Evolutionary conservation across 2,113 vertebrate species (phyloP).

Genomic region (Cathartes aura): DNA sequence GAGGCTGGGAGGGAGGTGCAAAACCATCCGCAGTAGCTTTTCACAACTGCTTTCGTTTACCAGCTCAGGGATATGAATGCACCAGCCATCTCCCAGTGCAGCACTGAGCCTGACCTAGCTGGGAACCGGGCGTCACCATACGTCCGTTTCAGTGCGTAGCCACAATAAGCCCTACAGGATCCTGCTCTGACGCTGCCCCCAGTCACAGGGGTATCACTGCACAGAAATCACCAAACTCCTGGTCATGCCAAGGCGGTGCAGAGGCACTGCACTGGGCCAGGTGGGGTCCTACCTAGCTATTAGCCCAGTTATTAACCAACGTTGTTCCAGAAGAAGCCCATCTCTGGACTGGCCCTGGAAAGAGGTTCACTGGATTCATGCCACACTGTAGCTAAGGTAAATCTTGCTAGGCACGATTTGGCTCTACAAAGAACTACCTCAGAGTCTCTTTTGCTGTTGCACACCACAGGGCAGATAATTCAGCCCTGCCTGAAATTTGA

Average conservation of each 20-base stretch:
- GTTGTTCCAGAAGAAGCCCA: neutral
- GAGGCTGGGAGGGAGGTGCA: neutral
- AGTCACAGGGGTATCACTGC: neutral
- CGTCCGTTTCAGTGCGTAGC: rapidly evolving
- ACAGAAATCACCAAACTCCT: neutral
- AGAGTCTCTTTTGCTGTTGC: neutral
- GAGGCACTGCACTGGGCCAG: neutral
- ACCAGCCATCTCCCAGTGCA: neutral
- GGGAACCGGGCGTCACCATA: neutral
- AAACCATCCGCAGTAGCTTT: neutral
- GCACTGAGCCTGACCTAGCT: neutral
- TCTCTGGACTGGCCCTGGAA: neutral
- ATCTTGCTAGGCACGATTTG: neutral
- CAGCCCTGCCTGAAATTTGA: neutral
- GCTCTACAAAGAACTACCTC: neutral
- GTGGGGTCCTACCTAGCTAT: rapidly evolving
- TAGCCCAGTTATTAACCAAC: neutral
- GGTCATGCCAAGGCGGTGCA: neutral
- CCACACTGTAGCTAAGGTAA: neutral
- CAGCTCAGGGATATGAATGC: neutral
- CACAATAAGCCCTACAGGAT: rapidly evolving
- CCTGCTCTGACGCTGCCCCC: neutral
- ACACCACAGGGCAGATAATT: neutral
- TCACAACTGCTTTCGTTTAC: neutral
- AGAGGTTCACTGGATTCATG: neutral